These are phyloP conservation scores for Crematogaster levior DNA, from an alignment of 2,888 invertebrate species.

Conservation along the genomic window DNA sequence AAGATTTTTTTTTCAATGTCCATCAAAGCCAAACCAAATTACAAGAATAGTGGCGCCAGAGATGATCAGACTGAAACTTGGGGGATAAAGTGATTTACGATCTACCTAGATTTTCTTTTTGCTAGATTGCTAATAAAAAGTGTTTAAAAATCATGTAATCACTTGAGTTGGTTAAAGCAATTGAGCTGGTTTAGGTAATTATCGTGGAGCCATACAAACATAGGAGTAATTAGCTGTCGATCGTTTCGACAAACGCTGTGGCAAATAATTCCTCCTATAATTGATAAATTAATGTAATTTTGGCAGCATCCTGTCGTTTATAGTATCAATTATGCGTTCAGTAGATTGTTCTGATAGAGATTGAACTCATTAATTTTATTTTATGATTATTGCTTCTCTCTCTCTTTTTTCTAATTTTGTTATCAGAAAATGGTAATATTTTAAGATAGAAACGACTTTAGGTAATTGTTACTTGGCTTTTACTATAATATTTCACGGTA, in stretches of 20 bases:
- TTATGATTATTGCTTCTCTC: background rate
- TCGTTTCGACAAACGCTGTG: conserved; percentile 34
- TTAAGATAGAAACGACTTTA: background rate
- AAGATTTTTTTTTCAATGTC: background rate
- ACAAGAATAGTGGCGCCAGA: background rate
- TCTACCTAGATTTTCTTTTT: conserved; percentile 26
- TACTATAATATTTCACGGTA: background rate
- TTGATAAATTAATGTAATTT: conserved; percentile 57
- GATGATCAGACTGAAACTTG: background rate
- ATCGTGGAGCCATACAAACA: conserved; percentile 12
- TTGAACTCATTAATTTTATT: background rate
- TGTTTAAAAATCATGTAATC: conserved; percentile 51
- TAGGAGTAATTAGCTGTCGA: conserved; percentile 54
- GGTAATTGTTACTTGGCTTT: background rate
- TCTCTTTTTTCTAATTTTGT: background rate
- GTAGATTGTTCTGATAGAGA: background rate
- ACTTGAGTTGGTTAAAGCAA: conserved; percentile 42
- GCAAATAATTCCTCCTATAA: conserved; percentile 22
- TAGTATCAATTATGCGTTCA: conserved; percentile 51
- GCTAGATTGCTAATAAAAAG: conserved; percentile 22
- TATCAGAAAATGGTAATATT: background rate
- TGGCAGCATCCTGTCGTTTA: conserved; percentile 23
- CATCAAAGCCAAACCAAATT: conserved; percentile 7
- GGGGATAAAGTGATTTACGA: conserved; percentile 36
- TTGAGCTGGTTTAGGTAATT: conserved; percentile 17